Conservation (phyloP, 2,888 invertebrate genomes). For the Polydesmus complanatus region DNA sequence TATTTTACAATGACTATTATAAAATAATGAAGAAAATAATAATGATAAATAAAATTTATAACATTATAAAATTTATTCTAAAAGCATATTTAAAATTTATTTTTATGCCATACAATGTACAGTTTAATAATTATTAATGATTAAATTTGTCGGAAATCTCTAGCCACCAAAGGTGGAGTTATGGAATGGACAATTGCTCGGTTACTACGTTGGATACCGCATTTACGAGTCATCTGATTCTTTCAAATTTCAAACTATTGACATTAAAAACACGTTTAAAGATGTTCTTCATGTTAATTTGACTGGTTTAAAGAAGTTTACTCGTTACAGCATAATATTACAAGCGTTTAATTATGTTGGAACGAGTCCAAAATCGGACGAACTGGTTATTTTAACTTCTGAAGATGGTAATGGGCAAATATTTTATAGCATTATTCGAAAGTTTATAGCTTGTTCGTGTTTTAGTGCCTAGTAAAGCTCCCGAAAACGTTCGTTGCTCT, state of each 20-base stretch:
- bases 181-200: constrained; percentile 32
- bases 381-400: constrained; percentile 28
- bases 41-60: too few relatives aligned
- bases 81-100: too few relatives aligned
- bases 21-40: too few relatives aligned
- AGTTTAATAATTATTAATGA: neutral
- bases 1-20: too few relatives aligned
- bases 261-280: constrained; percentile 18
- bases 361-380: constrained; percentile 29
- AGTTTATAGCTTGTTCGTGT: constrained; percentile 10
- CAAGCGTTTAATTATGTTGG: constrained; percentile 32
- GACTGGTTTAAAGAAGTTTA: constrained; percentile 30
- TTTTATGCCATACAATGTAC: too few relatives aligned
- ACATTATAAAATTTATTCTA: too few relatives aligned
- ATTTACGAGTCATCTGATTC: constrained; percentile 18
- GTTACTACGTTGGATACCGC: constrained; percentile 34
- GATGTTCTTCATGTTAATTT: constrained; percentile 23
- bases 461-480: constrained; percentile 32
- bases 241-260: constrained; percentile 21
- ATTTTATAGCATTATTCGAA: neutral
- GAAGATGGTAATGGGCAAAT: constrained; percentile 29
- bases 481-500: constrained; percentile 28
- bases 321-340: constrained; percentile 30
- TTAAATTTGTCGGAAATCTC: neutral
- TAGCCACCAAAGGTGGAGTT: constrained; percentile 28